These are phyloP conservation scores for Excalfactoria chinensis DNA, from an alignment of 2,113 vertebrate species.

Conservation along the genomic window DNA sequence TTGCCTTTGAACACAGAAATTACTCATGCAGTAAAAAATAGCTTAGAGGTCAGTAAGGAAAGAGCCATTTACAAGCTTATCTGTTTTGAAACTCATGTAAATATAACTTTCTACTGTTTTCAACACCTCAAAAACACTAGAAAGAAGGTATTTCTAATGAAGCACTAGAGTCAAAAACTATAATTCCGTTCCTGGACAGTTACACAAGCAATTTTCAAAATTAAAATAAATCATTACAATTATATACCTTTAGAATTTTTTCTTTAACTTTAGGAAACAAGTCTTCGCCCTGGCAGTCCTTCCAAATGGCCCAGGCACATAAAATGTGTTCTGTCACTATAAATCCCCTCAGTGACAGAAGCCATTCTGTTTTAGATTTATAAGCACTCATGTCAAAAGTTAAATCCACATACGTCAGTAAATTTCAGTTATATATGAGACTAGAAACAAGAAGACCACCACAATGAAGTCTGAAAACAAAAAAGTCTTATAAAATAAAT, in stretches of 20 bases:
- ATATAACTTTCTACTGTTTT: background rate
- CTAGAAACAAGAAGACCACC: conserved; percentile 38
- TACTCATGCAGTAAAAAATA: background rate
- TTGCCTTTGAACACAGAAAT: background rate
- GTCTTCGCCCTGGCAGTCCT: conserved; percentile 5
- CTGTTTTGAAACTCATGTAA: background rate
- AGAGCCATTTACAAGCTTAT: background rate
- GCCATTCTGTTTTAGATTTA: conserved; percentile 26
- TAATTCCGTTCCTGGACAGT: background rate
- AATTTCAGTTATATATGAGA: conserved; percentile 18
- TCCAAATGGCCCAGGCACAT: background rate
- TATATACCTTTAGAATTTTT: background rate
- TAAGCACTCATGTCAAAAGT: background rate
- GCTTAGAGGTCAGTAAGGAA: background rate
- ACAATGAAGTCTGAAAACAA: background rate
- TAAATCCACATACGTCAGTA: background rate
- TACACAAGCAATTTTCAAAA: background rate
- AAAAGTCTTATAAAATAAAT: background rate
- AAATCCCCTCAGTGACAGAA: background rate
- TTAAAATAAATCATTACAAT: background rate
- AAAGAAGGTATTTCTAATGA: background rate
- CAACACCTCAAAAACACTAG: background rate
- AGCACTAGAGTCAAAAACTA: conserved; percentile 35
- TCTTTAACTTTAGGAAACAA: conserved; percentile 29
- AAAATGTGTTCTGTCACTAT: background rate